These are phyloP conservation scores for Epicampocera succincta DNA, from an alignment of 2,888 invertebrate species.

Conservation along the genomic window DNA sequence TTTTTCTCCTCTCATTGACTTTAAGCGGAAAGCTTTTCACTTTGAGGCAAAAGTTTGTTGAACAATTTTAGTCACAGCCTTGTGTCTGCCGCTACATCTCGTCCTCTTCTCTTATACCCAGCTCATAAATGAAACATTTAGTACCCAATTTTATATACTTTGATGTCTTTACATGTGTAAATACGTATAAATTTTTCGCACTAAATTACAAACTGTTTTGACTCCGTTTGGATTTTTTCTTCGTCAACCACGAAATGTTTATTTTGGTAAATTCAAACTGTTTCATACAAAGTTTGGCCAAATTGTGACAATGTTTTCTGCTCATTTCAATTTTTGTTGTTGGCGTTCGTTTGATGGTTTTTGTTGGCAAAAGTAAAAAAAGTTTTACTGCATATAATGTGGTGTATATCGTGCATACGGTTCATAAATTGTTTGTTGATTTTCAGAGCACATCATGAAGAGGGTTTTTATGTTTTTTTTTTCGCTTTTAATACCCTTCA, in stretches of 20 bases:
- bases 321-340: conserved; percentile 2
- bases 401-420: conserved; percentile 40
- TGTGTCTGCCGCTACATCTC: background rate
- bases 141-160: background rate
- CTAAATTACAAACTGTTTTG: conserved; percentile 57
- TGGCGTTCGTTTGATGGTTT: conserved; percentile 16
- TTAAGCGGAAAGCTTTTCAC: background rate
- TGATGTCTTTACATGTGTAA: background rate
- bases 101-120: background rate
- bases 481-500: too few relatives aligned
- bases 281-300: conserved; percentile 52
- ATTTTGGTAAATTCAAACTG: conserved; percentile 4
- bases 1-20: too few relatives aligned
- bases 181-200: conserved; percentile 12
- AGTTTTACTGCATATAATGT: conserved; percentile 51
- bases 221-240: conserved; percentile 30
- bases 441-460: conserved; percentile 66
- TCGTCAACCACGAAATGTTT: background rate
- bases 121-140: background rate
- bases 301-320: conserved; percentile 65
- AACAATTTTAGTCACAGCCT: conserved; percentile 10
- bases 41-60: conserved; percentile 10
- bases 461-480: too few relatives aligned
- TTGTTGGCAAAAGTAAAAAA: conserved; percentile 36
- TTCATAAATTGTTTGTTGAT: conserved; percentile 28